Percentiles rank a stretch among this genome's conserved stretches.
Evolutionary conservation across 2,113 vertebrate genomes (phyloP).

Genomic region (Dicerorhinus sumatrensis): DNA sequence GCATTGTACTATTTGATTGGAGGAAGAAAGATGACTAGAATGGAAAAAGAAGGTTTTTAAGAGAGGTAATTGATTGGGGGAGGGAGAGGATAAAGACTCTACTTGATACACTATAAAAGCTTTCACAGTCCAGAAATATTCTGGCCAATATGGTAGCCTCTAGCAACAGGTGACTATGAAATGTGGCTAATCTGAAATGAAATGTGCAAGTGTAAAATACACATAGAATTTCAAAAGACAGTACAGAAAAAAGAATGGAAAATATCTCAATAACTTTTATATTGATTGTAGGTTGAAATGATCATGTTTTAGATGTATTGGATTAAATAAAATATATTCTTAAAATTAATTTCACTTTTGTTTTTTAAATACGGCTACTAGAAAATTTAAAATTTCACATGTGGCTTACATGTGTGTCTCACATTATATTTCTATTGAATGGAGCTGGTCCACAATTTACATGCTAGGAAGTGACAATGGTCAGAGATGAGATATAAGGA

Average conservation of each 20-base stretch:
- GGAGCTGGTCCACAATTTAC: background rate
- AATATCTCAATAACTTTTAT: conserved; percentile 20
- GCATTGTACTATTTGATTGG: background rate
- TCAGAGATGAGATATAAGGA: conserved; percentile 3
- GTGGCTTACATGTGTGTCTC: background rate
- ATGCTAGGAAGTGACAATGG: background rate
- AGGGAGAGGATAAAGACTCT: background rate
- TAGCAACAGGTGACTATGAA: background rate
- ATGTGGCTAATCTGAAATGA: conserved; percentile 4
- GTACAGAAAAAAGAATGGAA: background rate
- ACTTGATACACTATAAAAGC: background rate
- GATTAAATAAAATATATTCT: conserved; percentile 46
- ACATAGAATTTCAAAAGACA: conserved; percentile 9
- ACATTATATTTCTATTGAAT: background rate
- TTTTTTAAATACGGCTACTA: conserved; percentile 2
- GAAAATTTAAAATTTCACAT: background rate
- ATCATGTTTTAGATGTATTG: background rate
- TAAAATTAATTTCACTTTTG: conserved; percentile 36
- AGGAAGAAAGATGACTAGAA: conserved; percentile 32
- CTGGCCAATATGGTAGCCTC: background rate
- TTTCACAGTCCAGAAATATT: conserved; percentile 9
- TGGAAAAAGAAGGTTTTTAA: conserved; percentile 46
- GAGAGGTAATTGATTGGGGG: background rate
- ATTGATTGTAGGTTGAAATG: background rate
- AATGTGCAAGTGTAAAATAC: background rate